Conservation (phyloP, 2,888 invertebrate species). For the Trimorus sp. region DNA sequence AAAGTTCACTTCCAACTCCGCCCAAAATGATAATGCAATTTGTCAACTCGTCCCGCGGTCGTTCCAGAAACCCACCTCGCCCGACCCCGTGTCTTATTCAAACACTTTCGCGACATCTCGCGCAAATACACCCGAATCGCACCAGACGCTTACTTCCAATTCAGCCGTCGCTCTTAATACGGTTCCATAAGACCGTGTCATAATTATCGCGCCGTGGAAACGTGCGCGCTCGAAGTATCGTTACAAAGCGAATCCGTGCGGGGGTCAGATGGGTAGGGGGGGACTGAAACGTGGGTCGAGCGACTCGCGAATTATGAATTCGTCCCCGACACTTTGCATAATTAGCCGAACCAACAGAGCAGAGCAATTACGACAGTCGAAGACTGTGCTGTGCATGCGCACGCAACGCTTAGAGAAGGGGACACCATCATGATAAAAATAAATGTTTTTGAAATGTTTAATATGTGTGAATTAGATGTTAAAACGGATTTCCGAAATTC, state of each 20-base stretch:
- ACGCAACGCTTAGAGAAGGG: slow-evolving; percentile 37
- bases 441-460: no score
- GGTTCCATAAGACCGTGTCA: slow-evolving; percentile 3
- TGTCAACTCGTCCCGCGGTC: background rate
- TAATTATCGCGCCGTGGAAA: slow-evolving; percentile 22
- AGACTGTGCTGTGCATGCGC: slow-evolving; percentile 27
- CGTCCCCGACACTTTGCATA: slow-evolving; percentile 58
- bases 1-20: no score
- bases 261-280: no score
- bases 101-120: slow-evolving; percentile 18
- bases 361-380: slow-evolving; percentile 66
- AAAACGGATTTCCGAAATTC: no score
- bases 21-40: background rate
- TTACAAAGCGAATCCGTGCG: slow-evolving; percentile 15
- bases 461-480: no score
- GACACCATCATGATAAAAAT: no score
- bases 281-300: slow-evolving; percentile 13
- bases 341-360: slow-evolving; percentile 67
- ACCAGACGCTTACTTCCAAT: slow-evolving; percentile 1
- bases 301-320: slow-evolving; percentile 37
- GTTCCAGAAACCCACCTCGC: background rate
- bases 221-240: slow-evolving; percentile 13
- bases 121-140: background rate
- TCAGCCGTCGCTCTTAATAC: slow-evolving; percentile 8
- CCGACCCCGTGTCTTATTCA: slow-evolving; percentile 3